Conservation (phyloP, 2,888 invertebrate species). For the Cheilosia pagana region DNA sequence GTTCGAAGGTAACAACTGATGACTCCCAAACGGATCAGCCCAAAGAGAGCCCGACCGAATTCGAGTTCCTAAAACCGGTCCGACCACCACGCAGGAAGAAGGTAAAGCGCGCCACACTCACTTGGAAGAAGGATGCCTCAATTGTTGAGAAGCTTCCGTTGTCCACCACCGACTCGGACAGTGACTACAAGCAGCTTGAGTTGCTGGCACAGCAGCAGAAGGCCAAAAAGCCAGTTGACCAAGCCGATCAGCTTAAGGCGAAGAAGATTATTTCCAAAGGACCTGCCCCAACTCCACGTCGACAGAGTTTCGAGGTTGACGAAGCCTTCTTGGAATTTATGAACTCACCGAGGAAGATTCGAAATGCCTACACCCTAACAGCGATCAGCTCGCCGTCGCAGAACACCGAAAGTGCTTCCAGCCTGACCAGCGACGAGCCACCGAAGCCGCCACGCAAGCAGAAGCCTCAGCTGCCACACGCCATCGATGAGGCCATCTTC, state of each 20-base stretch:
- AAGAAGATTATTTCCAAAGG: conserved; percentile 28
- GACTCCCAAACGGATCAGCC: conserved; percentile 58
- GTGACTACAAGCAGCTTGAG: conserved; percentile 76
- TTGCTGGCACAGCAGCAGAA: conserved; percentile 16
- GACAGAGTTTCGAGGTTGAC: conserved; percentile 23
- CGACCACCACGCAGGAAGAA: conserved; percentile 80
- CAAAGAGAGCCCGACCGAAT: conserved; percentile 53
- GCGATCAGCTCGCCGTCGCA: conserved; percentile 79
- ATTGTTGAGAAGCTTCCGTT: conserved; percentile 78
- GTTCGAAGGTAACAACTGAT: conserved; percentile 77
- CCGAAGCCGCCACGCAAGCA: conserved; percentile 27
- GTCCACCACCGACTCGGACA: conserved; percentile 80
- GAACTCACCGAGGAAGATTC: conserved; percentile 80
- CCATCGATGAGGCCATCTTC: conserved; percentile 41
- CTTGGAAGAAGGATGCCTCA: conserved; percentile 79
- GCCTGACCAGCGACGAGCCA: conserved; percentile 28
- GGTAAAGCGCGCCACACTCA: conserved; percentile 77
- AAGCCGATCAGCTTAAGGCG: conserved; percentile 15
- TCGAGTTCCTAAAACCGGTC: conserved; percentile 78
- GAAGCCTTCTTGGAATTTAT: conserved; percentile 76
- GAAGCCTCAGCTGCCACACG: neutral
- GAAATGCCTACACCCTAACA: conserved; percentile 80
- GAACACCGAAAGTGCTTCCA: conserved; percentile 76
- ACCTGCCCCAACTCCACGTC: neutral
- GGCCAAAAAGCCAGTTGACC: conserved; percentile 7